phyloP scores from a whole-genome alignment of 2,797 vertebrate species.

The Mycteria americana region DNA sequence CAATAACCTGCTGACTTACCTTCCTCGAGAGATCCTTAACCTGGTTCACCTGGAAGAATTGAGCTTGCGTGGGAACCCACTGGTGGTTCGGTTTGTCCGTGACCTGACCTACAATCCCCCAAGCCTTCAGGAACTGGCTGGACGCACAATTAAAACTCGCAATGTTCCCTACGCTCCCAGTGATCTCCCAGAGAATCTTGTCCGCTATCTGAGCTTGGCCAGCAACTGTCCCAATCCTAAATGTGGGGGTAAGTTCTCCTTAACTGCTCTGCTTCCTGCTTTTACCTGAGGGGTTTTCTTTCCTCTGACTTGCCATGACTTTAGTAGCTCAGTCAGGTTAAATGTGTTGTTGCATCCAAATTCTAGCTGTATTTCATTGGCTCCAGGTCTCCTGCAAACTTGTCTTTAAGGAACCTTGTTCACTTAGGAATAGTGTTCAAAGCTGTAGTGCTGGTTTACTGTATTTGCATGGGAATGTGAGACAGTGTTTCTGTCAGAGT shows the following conservation, averaged over 20 bases:
- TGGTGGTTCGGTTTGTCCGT: slow-evolving; percentile 97
- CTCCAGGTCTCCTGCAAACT: neutral
- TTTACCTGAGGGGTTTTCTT: neutral
- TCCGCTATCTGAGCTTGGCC: slow-evolving; percentile 89
- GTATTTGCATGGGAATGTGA: neutral
- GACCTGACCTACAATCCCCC: slow-evolving; percentile 96
- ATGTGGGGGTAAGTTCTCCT: slow-evolving; percentile 85
- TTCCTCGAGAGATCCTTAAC: slow-evolving; percentile 95
- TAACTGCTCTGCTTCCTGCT: neutral
- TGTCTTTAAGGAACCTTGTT: neutral
- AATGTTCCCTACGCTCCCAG: slow-evolving; percentile 83
- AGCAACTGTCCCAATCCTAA: slow-evolving; percentile 99
- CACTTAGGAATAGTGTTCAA: neutral
- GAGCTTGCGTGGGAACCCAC: slow-evolving; percentile 94
- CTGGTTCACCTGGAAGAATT: slow-evolving; percentile 94
- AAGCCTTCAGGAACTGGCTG: slow-evolving; percentile 91
- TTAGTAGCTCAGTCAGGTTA: neutral
- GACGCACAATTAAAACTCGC: slow-evolving; percentile 88
- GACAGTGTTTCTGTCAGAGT: neutral
- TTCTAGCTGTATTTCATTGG: neutral
- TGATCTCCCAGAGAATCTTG: slow-evolving; percentile 87
- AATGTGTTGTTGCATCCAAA: neutral
- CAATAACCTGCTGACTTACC: slow-evolving; percentile 95
- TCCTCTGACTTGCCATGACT: neutral
- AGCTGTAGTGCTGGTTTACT: neutral